Percentiles rank a stretch among this genome's conserved stretches.
phyloP scores from a whole-genome alignment of 2,888 invertebrate species.

The Meteorus colon region DNA sequence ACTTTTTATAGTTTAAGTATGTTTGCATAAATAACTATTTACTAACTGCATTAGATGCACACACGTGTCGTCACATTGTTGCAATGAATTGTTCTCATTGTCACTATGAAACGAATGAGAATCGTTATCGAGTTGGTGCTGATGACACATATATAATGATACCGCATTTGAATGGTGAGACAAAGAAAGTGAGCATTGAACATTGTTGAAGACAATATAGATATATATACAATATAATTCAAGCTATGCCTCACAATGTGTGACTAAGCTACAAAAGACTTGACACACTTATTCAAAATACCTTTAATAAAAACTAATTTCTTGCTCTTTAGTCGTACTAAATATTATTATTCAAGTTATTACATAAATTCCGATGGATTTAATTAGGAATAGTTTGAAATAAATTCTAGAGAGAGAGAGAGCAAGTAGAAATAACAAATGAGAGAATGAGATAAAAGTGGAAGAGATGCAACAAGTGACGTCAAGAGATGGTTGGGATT shows the following conservation, averaged over 20 bases:
- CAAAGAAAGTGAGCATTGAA: conserved; percentile 37
- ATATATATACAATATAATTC: not conserved
- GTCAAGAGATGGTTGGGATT: conserved; percentile 6
- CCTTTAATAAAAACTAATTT: not conserved
- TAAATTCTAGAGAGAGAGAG: not conserved
- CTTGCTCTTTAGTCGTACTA: not conserved
- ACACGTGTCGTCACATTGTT: conserved; percentile 8
- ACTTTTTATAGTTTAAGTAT: not conserved
- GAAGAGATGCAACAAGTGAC: conserved; percentile 23
- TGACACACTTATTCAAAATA: conserved; percentile 3
- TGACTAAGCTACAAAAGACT: not conserved
- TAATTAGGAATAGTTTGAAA: not conserved
- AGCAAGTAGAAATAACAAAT: not conserved
- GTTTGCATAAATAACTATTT: not conserved
- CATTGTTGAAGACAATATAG: conserved; percentile 6
- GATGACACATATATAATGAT: conserved; percentile 24
- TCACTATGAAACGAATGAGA: conserved; percentile 2
- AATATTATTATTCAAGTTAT: not conserved
- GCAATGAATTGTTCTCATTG: not conserved
- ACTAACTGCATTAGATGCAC: not conserved
- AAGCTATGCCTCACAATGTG: conserved; percentile 5
- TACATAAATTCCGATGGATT: not conserved
- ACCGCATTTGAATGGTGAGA: conserved; percentile 18
- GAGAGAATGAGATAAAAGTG: not conserved
- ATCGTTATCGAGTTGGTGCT: conserved; percentile 37